These are phyloP conservation scores for Archocentrus centrarchus DNA, from an alignment of 2,113 vertebrate genomes.

Conservation along the genomic window DNA sequence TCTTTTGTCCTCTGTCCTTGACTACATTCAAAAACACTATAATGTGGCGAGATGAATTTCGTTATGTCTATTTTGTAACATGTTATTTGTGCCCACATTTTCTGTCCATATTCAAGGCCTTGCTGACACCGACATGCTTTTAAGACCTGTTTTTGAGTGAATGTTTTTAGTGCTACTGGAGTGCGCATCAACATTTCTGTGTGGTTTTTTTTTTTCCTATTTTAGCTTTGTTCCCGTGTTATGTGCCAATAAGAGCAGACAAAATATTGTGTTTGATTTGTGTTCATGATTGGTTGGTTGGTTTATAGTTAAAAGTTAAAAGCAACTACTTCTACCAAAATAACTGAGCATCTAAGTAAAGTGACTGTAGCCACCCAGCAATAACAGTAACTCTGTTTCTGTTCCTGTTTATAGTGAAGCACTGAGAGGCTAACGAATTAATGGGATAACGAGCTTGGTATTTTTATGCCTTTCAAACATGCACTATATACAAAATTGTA, in stretches of 20 bases:
- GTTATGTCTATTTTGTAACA: slow-evolving; percentile 11
- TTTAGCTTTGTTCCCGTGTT: not conserved
- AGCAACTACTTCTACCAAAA: not conserved
- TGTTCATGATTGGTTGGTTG: not conserved
- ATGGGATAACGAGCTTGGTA: not conserved
- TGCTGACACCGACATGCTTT: slow-evolving; percentile 22
- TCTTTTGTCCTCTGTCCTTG: slow-evolving; percentile 47
- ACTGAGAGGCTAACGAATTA: slow-evolving; percentile 6
- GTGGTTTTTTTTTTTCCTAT: not conserved
- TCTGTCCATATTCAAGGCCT: slow-evolving; percentile 30
- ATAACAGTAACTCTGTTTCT: not conserved
- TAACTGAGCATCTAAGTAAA: no score
- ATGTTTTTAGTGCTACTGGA: not conserved
- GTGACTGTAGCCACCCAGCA: not conserved
- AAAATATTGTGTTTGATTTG: not conserved
- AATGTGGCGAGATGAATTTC: slow-evolving; percentile 13
- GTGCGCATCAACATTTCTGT: not conserved
- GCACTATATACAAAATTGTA: not conserved
- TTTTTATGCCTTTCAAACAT: not conserved
- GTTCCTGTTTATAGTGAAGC: slow-evolving; percentile 10
- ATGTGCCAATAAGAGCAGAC: not conserved
- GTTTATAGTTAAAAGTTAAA: slow-evolving; percentile 3
- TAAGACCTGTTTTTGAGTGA: slow-evolving; percentile 1
- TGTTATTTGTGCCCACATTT: not conserved
- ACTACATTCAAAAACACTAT: not conserved